Evolutionary conservation across 1,140 invertebrate species (phyloP).

Genomic region (Potamilus streckersoni): DNA sequence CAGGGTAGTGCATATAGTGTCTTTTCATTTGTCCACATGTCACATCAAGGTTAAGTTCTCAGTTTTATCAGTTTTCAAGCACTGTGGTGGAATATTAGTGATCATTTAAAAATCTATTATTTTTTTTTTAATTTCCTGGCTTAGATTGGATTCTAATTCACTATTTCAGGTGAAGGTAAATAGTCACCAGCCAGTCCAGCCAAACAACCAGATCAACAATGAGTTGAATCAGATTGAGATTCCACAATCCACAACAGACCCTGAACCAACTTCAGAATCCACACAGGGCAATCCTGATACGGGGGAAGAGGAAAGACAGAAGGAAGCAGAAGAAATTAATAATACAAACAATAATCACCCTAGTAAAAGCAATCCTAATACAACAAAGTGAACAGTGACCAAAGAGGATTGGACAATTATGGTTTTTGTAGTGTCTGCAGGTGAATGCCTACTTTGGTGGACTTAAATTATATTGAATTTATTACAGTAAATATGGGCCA

Average conservation of each 20-base stretch:
- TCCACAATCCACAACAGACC: not conserved
- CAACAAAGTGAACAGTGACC: not conserved
- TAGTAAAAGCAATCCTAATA: not conserved
- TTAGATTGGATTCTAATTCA: not conserved
- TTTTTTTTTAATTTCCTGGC: no score
- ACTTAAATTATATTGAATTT: no score
- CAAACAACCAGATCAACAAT: conserved; percentile 59
- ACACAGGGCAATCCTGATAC: conserved; percentile 43
- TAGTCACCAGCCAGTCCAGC: conserved; percentile 41
- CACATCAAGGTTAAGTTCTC: no score
- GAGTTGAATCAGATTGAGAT: conserved; percentile 38
- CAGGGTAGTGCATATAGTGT: no score
- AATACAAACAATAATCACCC: conserved; percentile 2
- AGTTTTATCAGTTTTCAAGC: no score
- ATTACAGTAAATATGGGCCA: no score
- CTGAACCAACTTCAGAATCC: not conserved
- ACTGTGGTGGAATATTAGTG: no score
- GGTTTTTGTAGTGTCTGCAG: no score
- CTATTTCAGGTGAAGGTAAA: conserved; percentile 24
- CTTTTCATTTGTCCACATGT: no score
- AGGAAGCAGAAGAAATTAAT: not conserved
- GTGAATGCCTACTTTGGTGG: no score
- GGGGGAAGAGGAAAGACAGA: conserved; percentile 45
- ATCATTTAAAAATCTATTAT: no score
- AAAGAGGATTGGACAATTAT: no score